Evolutionary conservation across 2,888 invertebrate genomes (phyloP), one percentile per base, ranked within the genome.

Genomic region (Coremacera marginata): DNA sequence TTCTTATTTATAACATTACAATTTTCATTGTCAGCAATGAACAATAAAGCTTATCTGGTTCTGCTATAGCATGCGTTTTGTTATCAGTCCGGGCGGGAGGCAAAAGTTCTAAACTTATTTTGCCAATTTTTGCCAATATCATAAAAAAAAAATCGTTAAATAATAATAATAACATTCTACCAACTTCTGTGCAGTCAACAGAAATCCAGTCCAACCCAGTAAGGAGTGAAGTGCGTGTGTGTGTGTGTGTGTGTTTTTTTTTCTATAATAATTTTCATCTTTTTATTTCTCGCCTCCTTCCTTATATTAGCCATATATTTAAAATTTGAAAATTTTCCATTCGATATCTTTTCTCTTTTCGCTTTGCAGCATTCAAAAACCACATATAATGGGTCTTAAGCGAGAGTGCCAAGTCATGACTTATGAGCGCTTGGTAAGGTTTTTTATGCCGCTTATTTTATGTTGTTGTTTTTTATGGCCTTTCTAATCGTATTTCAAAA

Each of bases 401-500:
- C 63, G 34, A 65, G 63, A 37, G 63, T n/a, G 16, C 31, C n/a
- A 65, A 65, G 19, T 31, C 63, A 37, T 62, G 37, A 37, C 19
- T 16, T n/a, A 19, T 65, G 63, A 65, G 63, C 16, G 34, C 49
- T 49, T 60, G 60, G 44, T 44, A 44, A 44, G 25, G 16, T 19
- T 60, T 60, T 37, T 44, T 67, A 16, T 62, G 16, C 27, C 19
- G 22, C 19, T 34, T 67, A 67, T 49, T 55, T 44, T 9, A 44
- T 44, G 9, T 44, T 55, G 55, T 55, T 55, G 55, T 19, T 55
- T 19, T 67, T 67, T 44, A 16, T 22, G 67, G 44, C 44, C 67
- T 67, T 67, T 67, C 67, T 44, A 44, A 44, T 67, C 44, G 67
- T 67, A 49, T 67, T 67, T 67, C n/a, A 67, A 67, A 67, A 44